Base-by-base conservation (phyloP, 2,797 vertebrate species). In the Loriculus beryllinus region DNA sequence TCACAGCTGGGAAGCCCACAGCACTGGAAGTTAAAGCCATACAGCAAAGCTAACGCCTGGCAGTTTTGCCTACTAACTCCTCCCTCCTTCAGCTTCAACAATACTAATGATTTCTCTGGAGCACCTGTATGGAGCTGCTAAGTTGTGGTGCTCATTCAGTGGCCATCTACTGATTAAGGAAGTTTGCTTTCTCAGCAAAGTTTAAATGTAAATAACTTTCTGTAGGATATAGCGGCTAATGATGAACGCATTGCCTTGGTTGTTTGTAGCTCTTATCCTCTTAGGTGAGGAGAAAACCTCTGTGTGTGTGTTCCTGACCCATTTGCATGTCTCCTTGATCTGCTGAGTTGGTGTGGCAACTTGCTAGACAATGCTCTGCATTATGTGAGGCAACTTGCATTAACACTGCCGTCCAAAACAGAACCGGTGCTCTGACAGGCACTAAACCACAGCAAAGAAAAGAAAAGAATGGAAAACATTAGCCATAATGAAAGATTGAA, bases 211-310 rank as follows among this genome's bases (percentile, higher is more conserved):
- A 80, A n/a, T 40, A 63, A n/a, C 19, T 48, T 65, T 56, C 47
- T 35, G 22, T 22, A 69, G 23, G 18, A 10, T 19, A 3, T 13
- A 62, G 45, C 28, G 14, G 31, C 19, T 22, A 42, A n/a, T 6
- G 47, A 42, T 47, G 39, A 83, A 39, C 4, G 0, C 7, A 29
- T n/a, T 33, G 51, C 57, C 28, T 69, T 54, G 77, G 77, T 12
- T 79, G 37, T 82, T 40, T 8, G 26, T 29, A 70, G 47, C 14
- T 70, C 23, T 70, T 80, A 52, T 69, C 33, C 72, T 86, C 89
- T 87, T 81, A 89, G 86, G 91, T 92, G 81, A 92, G 79, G 64
- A 94, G 67, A 57, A 92, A 80, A 82, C 39, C 72, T 74, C 20
- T 57, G 83, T 88, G 86, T 77, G 86, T 77, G 77, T 86, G 83